These are phyloP conservation scores for Gastrophysa polygoni DNA, from an alignment of 2,888 invertebrate species.

Conservation along the genomic window DNA sequence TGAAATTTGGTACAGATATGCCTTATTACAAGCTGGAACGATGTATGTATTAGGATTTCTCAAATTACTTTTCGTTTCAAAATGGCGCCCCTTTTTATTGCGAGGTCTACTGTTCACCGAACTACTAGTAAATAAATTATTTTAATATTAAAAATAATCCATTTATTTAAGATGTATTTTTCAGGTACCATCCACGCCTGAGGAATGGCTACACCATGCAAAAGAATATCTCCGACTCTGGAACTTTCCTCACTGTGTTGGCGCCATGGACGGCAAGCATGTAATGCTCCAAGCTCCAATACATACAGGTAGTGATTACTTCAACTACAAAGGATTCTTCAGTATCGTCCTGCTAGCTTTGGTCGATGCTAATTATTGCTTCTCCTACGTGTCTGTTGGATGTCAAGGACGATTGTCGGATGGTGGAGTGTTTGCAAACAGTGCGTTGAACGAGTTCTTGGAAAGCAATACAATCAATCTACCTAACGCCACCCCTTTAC, in stretches of 20 bases:
- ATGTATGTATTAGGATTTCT: too few relatives aligned
- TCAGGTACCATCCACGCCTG: neutral
- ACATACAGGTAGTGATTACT: constrained; percentile 21
- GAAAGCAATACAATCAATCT: neutral
- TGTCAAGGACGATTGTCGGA: constrained; percentile 19
- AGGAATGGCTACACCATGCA: neutral
- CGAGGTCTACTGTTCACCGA: too few relatives aligned
- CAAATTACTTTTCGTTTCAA: too few relatives aligned
- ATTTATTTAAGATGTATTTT: neutral
- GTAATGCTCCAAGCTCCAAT: constrained; percentile 20
- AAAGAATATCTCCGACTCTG: neutral
- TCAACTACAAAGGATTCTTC: constrained; percentile 23
- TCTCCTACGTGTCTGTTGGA: constrained; percentile 13
- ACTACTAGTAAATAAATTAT: too few relatives aligned
- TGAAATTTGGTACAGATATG: too few relatives aligned
- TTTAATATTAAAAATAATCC: too few relatives aligned
- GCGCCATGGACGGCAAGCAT: too few relatives aligned
- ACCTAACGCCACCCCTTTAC: too few relatives aligned
- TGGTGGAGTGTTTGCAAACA: constrained; percentile 15
- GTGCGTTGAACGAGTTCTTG: neutral
- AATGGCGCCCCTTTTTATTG: too few relatives aligned
- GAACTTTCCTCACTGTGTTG: constrained; percentile 1
- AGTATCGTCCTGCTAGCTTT: constrained; percentile 19
- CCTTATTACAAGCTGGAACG: too few relatives aligned
- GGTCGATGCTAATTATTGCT: constrained; percentile 13